A percentile compares a stretch with the other conserved stretches of the same genome.
Evolutionary conservation across 2,113 vertebrate genomes (phyloP).

Genomic region (Numenius arquata): DNA sequence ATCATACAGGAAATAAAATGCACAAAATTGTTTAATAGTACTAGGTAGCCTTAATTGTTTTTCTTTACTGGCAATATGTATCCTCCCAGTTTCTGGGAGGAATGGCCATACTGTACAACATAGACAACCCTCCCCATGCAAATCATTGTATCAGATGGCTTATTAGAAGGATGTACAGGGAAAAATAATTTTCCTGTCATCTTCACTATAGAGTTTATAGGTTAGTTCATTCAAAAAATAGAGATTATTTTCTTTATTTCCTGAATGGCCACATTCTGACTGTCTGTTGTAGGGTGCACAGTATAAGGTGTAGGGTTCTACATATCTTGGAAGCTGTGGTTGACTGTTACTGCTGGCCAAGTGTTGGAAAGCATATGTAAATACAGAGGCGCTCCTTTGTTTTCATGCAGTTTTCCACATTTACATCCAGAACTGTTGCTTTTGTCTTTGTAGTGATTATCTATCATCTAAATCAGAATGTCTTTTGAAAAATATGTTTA

Average conservation of each 20-base stretch:
- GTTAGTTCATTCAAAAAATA: not conserved
- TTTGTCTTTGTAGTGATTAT: not conserved
- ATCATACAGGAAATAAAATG: not conserved
- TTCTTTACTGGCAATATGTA: not conserved
- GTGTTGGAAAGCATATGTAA: not conserved
- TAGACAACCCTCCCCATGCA: not conserved
- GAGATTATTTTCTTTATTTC: not conserved
- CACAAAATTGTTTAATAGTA: not conserved
- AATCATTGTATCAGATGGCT: not conserved
- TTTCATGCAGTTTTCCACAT: not conserved
- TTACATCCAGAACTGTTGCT: not conserved
- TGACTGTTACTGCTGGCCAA: not conserved
- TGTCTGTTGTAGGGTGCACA: not conserved
- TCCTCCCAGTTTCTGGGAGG: not conserved
- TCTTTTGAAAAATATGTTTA: not conserved
- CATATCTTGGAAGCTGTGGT: not conserved
- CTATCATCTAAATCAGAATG: not conserved
- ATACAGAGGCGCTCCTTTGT: not conserved
- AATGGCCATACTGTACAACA: not conserved
- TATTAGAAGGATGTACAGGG: not conserved
- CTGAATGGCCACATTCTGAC: not conserved
- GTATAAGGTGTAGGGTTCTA: not conserved
- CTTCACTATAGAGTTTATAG: not conserved
- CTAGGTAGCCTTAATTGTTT: not conserved
- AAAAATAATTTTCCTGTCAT: not conserved